A percentile compares a stretch with the other conserved stretches of the same genome.
Conservation (phyloP, 1,140 invertebrate species). For the Archivesica marissinica region DNA sequence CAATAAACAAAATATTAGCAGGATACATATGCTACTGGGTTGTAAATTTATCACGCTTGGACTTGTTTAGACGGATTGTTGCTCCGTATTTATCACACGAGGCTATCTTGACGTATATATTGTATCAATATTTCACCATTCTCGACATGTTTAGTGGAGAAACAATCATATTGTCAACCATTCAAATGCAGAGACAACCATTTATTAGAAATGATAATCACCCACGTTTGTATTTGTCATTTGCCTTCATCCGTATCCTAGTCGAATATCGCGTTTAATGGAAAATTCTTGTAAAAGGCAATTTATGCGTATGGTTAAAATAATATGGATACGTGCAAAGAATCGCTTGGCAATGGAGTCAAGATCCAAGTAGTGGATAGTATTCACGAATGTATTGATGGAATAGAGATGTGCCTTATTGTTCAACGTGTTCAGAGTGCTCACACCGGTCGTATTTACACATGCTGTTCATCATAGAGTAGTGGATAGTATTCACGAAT, state of each 20-base stretch:
- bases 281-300: constrained; percentile 52
- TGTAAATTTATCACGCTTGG: too few species aligned
- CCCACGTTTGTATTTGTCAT: constrained; percentile 38
- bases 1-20: too few species aligned
- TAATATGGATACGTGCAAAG: constrained; percentile 39
- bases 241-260: neutral
- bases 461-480: too few species aligned
- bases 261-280: constrained; percentile 44
- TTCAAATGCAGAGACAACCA: constrained; percentile 41
- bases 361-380: neutral
- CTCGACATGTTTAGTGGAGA: constrained; percentile 48
- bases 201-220: constrained; percentile 59
- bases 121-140: constrained; percentile 41
- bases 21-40: too few species aligned
- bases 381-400: neutral
- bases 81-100: neutral
- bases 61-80: neutral
- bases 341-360: constrained; percentile 1
- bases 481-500: neutral
- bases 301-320: constrained; percentile 45
- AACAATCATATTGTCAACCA: constrained; percentile 53
- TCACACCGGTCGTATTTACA: too few species aligned
- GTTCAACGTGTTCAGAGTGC: too few species aligned
- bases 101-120: constrained; percentile 1
- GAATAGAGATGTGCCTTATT: too few species aligned